A percentile compares a stretch with the other conserved stretches of the same genome.
Evolutionary conservation across 2,113 vertebrate genomes (phyloP).

Genomic region (Gymnogyps californianus): DNA sequence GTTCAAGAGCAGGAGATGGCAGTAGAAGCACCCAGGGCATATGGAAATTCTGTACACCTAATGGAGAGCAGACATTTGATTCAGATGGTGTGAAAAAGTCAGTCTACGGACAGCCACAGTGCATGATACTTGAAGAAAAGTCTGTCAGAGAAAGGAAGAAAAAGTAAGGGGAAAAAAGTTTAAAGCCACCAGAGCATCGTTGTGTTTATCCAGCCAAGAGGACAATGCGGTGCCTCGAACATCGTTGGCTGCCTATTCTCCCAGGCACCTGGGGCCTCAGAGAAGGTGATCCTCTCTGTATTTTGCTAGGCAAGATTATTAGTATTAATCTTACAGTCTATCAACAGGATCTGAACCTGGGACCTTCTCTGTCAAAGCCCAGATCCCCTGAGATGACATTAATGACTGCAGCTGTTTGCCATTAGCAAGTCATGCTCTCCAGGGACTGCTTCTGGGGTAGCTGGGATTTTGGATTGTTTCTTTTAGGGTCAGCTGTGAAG

Average conservation of each 20-base stretch:
- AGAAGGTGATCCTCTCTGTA: background rate
- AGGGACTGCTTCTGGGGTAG: background rate
- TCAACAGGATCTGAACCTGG: background rate
- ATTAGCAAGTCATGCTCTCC: background rate
- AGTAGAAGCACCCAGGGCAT: background rate
- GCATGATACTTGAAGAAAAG: background rate
- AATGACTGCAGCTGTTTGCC: slow-evolving; percentile 32
- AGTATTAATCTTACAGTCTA: slow-evolving; percentile 14
- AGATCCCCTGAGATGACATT: background rate
- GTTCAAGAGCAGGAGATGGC: background rate
- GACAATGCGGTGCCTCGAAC: background rate
- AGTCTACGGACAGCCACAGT: background rate
- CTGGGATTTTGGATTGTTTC: background rate
- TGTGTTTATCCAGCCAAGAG: background rate
- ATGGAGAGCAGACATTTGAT: background rate
- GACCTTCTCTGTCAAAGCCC: background rate
- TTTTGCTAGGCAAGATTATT: background rate
- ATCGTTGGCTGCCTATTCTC: background rate
- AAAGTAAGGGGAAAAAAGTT: background rate
- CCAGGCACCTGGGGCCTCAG: background rate
- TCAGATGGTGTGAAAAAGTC: background rate
- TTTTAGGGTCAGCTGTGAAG: background rate
- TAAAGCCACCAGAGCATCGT: background rate
- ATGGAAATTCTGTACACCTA: background rate
- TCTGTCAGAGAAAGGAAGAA: background rate